Base-by-base conservation (phyloP, 2,888 invertebrate species). In the Brachypalpus laphriformis region DNA sequence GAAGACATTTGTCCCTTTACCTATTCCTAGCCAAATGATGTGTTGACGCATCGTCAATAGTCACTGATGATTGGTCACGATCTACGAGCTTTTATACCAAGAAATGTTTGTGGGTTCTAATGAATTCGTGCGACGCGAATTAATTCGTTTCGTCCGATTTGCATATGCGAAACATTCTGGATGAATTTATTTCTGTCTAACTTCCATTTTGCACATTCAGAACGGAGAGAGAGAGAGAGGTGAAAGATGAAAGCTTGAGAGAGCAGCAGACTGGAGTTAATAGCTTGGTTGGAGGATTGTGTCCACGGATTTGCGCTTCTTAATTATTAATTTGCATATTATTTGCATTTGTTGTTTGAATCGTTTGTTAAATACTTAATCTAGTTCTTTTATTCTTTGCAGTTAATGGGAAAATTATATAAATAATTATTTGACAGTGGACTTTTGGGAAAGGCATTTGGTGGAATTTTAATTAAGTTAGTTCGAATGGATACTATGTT, bases 41-140 rank as follows among this genome's bases (percentile, higher is more conserved):
- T 68, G 51, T 68, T 68, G 76, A 70, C 68, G 76, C 76, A 77
- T 77, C 42, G 40, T 68, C 68, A 76, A 68, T 34, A 34, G 42
- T 37, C 45, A 76, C 68, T 76, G 68, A 51, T 59, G 76, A 51
- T 61, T 20, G 18, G 28, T 3, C 11, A 31, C 51, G 11, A 40
- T 59, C 57, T 47, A 18, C 57, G 4, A 51, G 66, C 76, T 76
- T 76, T 59, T 76, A 76, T 76, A 76, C 40, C 49, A 42, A 47
- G 57, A 68, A 51, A 57, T 25, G 47, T 5, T 18, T 18, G 28
- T 16, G n/a, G n/a, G 34, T 65, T 45, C 56, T 8, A 72, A 72
- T 72, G 40, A 61, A 72, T 61, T 72, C 61, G 6, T 16, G 3
- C 56, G 25, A 11, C 1, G 18, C 47, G 25, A 66, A 65, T 66